Evolutionary conservation across 2,797 vertebrate species (phyloP).

Genomic region (Tokudaia tokunoshimensis): DNA sequence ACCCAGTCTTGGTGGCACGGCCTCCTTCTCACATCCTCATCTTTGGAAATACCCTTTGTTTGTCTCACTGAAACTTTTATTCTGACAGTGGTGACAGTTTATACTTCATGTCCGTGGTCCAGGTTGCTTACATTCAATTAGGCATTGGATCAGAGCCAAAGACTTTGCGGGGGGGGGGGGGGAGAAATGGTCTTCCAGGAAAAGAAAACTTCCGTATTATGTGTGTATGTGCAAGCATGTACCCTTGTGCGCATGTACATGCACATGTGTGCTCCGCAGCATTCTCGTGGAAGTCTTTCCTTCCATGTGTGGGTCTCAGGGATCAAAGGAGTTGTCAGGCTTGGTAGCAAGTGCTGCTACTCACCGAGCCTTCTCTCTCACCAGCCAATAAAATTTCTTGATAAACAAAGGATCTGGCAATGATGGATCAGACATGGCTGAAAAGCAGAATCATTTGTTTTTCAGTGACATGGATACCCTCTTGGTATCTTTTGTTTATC

Average conservation of each 20-base stretch:
- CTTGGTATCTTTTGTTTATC: neutral
- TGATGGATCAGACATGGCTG: neutral
- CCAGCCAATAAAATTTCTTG: neutral
- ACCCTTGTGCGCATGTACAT: neutral
- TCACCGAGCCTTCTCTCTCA: neutral
- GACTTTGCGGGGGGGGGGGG: neutral
- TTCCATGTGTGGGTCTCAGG: neutral
- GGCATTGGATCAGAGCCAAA: neutral
- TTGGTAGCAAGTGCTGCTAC: neutral
- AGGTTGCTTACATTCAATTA: neutral
- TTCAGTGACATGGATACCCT: neutral
- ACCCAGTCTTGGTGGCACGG: neutral
- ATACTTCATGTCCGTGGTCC: neutral
- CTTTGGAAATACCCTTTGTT: too few species aligned
- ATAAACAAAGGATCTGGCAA: neutral
- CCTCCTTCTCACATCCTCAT: neutral
- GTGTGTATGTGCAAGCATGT: neutral
- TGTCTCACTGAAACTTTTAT: neutral
- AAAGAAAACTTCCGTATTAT: neutral
- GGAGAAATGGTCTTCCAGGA: neutral
- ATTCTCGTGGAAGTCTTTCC: neutral
- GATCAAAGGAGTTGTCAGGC: neutral
- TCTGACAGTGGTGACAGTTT: neutral
- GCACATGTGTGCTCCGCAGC: neutral
- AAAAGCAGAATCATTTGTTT: neutral